Evolutionary conservation across 2,797 vertebrate species (phyloP).

Genomic region (Pelodytes ibericus): DNA sequence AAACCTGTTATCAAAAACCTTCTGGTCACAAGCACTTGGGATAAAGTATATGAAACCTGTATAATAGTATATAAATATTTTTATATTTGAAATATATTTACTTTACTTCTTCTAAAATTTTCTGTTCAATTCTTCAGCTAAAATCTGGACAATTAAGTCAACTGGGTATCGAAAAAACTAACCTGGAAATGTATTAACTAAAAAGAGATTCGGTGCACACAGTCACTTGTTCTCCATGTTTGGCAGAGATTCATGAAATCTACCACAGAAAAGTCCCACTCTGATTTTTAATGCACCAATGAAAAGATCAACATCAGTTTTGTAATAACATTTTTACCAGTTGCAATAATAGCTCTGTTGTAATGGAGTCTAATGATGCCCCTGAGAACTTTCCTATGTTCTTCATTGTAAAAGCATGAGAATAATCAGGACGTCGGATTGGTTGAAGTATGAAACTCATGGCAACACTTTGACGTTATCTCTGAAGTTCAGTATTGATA

Average conservation of each 20-base stretch:
- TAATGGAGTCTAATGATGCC: constrained; percentile 7
- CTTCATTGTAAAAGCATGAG: constrained; percentile 1
- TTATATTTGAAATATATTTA: too few species aligned
- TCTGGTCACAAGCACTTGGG: too few species aligned
- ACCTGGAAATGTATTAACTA: too few species aligned
- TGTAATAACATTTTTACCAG: constrained; percentile 1
- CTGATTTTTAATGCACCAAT: constrained; percentile 1
- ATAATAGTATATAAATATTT: too few species aligned
- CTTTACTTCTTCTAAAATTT: too few species aligned
- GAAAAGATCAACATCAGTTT: not conserved
- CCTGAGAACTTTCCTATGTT: not conserved
- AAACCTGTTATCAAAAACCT: too few species aligned
- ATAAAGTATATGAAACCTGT: too few species aligned
- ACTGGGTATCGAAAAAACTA: too few species aligned
- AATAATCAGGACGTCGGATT: not conserved
- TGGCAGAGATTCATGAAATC: not conserved
- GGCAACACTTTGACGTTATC: too few species aligned
- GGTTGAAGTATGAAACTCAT: not conserved
- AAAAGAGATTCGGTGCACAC: not conserved
- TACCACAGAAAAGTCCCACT: not conserved
- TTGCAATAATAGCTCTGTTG: constrained; percentile 1
- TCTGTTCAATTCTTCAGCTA: too few species aligned
- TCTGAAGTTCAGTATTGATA: too few species aligned
- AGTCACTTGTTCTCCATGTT: not conserved
- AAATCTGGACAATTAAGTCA: too few species aligned